These are phyloP conservation scores for Perognathus longimembris DNA, from an alignment of 2,113 vertebrate genomes.

Conservation along the genomic window DNA sequence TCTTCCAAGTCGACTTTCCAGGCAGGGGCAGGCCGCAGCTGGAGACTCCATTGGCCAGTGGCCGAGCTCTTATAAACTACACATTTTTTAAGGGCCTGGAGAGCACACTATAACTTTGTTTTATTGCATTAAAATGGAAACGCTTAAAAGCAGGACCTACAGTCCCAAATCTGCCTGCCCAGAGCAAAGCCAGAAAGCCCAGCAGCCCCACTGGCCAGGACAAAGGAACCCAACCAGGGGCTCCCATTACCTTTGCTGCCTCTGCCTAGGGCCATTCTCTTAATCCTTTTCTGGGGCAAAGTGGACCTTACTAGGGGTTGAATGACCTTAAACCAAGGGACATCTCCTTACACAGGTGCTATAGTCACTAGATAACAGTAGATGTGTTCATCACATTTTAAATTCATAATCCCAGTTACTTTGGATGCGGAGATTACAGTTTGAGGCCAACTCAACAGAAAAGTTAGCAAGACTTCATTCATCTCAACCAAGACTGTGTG, in stretches of 20 bases:
- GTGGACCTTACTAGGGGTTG: neutral
- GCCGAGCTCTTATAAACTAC: constrained; percentile 71
- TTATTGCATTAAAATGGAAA: constrained; percentile 33
- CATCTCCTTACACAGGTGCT: neutral
- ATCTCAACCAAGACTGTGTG: neutral
- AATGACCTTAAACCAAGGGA: neutral
- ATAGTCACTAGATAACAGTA: neutral
- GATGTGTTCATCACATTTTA: neutral
- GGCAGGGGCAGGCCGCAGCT: constrained; percentile 80
- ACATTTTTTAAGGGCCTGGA: constrained; percentile 49
- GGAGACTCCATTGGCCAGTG: constrained; percentile 71
- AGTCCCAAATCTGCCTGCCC: neutral
- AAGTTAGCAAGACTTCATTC: too few relatives aligned
- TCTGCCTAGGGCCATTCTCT: neutral
- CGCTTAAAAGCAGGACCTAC: neutral
- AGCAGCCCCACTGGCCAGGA: neutral
- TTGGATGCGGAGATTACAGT: too few relatives aligned
- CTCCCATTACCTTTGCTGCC: neutral
- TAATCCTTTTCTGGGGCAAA: neutral
- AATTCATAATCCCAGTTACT: too few relatives aligned
- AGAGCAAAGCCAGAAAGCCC: constrained; percentile 4
- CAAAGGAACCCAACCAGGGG: neutral
- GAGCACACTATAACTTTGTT: constrained; percentile 2
- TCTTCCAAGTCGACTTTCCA: constrained; percentile 78
- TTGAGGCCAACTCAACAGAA: too few relatives aligned